Percentiles rank a stretch among this genome's conserved stretches.
Conservation (phyloP, 2,888 invertebrate genomes). For the Lycaena phlaeas region DNA sequence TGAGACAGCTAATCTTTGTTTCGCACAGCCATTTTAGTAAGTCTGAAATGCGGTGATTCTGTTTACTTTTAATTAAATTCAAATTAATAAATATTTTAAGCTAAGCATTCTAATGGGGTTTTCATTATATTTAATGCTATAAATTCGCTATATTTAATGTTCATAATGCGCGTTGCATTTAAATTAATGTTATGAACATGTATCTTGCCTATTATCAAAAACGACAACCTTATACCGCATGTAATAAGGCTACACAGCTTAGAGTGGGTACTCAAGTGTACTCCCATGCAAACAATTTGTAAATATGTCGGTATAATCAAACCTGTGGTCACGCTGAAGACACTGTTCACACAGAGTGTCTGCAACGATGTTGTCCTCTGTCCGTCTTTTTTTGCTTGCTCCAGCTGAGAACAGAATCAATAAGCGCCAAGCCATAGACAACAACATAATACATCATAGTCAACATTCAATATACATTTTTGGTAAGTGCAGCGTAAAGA, state of each 20-base stretch:
- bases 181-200: constrained; percentile 9
- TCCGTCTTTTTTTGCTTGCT: constrained; percentile 44
- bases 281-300: constrained; percentile 13
- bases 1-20: constrained; percentile 10
- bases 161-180: constrained; percentile 15
- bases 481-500: neutral
- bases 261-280: neutral
- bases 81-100: constrained; percentile 4
- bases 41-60: neutral
- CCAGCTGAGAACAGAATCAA: constrained; percentile 62
- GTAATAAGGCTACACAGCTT: neutral
- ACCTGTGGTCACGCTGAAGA: constrained; percentile 46
- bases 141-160: constrained; percentile 14
- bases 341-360: constrained; percentile 42
- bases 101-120: constrained; percentile 7
- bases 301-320: constrained; percentile 27
- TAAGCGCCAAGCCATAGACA: constrained; percentile 52
- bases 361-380: constrained; percentile 29
- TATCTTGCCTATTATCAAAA: neutral
- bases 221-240: neutral
- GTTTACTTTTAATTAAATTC: neutral
- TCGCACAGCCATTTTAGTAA: constrained; percentile 20
- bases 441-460: constrained; percentile 9
- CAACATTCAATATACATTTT: neutral
- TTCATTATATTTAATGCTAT: constrained; percentile 10